These are phyloP conservation scores for Enteromius unitaeniatus DNA, from an alignment of 2,797 vertebrate genomes.

Conservation along the genomic window DNA sequence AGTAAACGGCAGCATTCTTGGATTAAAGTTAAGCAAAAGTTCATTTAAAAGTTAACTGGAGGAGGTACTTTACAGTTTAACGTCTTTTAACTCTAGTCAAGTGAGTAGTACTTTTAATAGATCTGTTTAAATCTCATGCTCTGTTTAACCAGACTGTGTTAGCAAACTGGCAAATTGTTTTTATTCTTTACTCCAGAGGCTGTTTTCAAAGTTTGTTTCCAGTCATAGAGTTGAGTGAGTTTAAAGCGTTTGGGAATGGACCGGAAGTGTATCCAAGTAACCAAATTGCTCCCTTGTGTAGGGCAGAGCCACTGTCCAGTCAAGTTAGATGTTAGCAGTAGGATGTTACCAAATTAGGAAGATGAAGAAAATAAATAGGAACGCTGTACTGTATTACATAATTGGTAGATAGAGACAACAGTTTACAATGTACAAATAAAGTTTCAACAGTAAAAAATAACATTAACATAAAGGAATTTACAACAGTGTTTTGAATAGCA, in stretches of 20 bases:
- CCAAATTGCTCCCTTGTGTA: constrained; percentile 59
- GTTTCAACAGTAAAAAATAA: background rate
- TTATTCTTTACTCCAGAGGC: constrained; percentile 41
- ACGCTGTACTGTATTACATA: background rate
- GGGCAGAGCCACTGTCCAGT: constrained; percentile 29
- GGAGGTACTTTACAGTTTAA: background rate
- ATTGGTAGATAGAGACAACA: background rate
- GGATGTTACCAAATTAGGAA: constrained; percentile 38
- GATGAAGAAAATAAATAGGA: background rate
- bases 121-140: constrained; percentile 42
- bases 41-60: background rate
- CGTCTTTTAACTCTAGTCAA: background rate
- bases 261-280: constrained; percentile 74
- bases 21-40: background rate
- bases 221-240: constrained; percentile 46
- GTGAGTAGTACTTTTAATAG: constrained; percentile 46
- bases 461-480: background rate
- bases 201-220: constrained; percentile 46
- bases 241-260: constrained; percentile 32
- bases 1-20: background rate
- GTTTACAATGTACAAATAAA: background rate
- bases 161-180: constrained; percentile 34
- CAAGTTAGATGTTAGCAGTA: constrained; percentile 11
- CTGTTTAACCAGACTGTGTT: constrained; percentile 45
- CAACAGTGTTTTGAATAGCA: background rate